phyloP scores from a whole-genome alignment of 2,113 vertebrate species.

The Petrocephalus microphthalmus region DNA sequence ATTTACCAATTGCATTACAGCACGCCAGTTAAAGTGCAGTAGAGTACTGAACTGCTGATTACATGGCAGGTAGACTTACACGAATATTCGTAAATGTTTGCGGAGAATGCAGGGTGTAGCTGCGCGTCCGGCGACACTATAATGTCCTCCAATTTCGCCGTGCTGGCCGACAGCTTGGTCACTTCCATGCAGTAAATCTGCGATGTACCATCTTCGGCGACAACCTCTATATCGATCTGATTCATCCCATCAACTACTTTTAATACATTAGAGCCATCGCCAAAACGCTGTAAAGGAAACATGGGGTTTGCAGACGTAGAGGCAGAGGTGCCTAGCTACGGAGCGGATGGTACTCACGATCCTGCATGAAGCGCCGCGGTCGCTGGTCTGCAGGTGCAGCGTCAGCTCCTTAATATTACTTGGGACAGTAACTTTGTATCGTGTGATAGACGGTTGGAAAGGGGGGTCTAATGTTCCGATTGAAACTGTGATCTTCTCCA shows the following conservation, averaged over 20 bases:
- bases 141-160: conserved; percentile 46
- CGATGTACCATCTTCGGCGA: conserved; percentile 53
- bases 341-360: conserved; percentile 43
- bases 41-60: background rate
- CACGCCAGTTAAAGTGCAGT: background rate
- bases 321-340: background rate
- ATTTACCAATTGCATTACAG: conserved; percentile 11
- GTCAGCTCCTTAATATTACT: conserved; percentile 37
- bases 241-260: conserved; percentile 48
- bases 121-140: conserved; percentile 32
- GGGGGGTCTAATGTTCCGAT: conserved; percentile 38
- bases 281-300: conserved; percentile 38
- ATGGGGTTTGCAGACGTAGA: background rate
- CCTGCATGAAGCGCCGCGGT: conserved; percentile 45
- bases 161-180: conserved; percentile 45
- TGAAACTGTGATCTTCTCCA: conserved; percentile 46
- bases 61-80: conserved; percentile 36
- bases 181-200: conserved; percentile 54
- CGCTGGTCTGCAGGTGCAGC: conserved; percentile 42
- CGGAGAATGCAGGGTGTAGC: conserved; percentile 42
- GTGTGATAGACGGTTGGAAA: conserved; percentile 41
- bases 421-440: conserved; percentile 44
- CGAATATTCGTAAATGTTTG: conserved; percentile 42
- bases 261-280: conserved; percentile 42
- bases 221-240: conserved; percentile 49